Percentiles rank a stretch among this genome's conserved stretches.
Conservation (phyloP, 2,797 vertebrate species). For the Borostomias antarcticus region DNA sequence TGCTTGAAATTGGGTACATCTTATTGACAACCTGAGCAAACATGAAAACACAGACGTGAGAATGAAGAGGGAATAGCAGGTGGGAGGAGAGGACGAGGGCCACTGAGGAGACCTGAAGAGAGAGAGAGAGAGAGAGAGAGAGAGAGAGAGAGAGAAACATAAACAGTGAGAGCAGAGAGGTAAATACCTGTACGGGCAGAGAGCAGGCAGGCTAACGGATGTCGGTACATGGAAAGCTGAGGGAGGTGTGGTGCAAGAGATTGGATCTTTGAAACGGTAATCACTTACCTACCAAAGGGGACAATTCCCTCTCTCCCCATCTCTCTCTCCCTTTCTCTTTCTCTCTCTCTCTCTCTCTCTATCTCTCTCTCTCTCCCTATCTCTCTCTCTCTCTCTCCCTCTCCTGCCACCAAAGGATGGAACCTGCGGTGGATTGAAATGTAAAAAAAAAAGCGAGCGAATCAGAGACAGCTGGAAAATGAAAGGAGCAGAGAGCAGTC, state of each 20-base stretch:
- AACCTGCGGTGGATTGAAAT: constrained; percentile 68
- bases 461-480: constrained; percentile 72
- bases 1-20: neutral
- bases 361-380: constrained; percentile 7
- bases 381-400: neutral
- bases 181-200: too few species aligned
- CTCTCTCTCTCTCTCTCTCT: neutral
- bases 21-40: constrained; percentile 47
- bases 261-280: constrained; percentile 72
- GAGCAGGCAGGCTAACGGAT: too few species aligned
- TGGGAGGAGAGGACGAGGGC: constrained; percentile 53
- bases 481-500: constrained; percentile 67
- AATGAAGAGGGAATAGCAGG: constrained; percentile 55
- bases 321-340: neutral
- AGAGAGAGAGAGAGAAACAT: constrained; percentile 4
- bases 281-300: constrained; percentile 70
- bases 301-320: constrained; percentile 57
- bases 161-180: constrained; percentile 3
- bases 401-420: constrained; percentile 53
- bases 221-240: constrained; percentile 2
- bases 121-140: constrained; percentile 31
- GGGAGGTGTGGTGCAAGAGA: constrained; percentile 66
- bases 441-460: constrained; percentile 66
- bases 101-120: constrained; percentile 50
- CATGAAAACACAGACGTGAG: constrained; percentile 42